phyloP scores from a whole-genome alignment of 2,113 vertebrate species.

The Vulpes ferrilata region DNA sequence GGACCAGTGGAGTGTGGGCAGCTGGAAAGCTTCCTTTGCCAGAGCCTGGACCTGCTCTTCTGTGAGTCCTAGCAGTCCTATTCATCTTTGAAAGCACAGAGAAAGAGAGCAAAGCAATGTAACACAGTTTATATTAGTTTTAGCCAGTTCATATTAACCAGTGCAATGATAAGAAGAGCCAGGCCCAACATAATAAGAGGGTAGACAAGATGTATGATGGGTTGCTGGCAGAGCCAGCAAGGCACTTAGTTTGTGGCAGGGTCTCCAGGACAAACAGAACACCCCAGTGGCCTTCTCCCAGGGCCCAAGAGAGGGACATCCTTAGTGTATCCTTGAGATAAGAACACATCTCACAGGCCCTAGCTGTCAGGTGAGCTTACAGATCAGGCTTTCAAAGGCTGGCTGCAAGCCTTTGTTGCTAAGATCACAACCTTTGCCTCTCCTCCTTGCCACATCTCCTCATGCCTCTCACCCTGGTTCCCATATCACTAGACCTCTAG shows the following conservation, averaged over 20 bases:
- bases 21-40: background rate
- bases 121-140: background rate
- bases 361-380: background rate
- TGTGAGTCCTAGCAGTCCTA: background rate
- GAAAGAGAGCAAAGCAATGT: background rate
- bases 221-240: background rate
- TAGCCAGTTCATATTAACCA: background rate
- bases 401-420: background rate
- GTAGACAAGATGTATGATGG: background rate
- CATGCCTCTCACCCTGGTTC: background rate
- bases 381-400: background rate
- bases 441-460: background rate
- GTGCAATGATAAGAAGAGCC: background rate
- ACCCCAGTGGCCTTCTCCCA: background rate
- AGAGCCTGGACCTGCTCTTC: background rate
- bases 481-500: background rate
- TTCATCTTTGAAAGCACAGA: background rate
- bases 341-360: background rate
- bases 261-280: background rate
- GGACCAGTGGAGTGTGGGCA: background rate
- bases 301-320: background rate
- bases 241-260: background rate
- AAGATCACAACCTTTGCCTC: background rate
- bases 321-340: fast-evolving
- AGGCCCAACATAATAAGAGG: background rate